phyloP scores from a whole-genome alignment of 2,888 invertebrate genomes.

The Cephonodes hylas region DNA sequence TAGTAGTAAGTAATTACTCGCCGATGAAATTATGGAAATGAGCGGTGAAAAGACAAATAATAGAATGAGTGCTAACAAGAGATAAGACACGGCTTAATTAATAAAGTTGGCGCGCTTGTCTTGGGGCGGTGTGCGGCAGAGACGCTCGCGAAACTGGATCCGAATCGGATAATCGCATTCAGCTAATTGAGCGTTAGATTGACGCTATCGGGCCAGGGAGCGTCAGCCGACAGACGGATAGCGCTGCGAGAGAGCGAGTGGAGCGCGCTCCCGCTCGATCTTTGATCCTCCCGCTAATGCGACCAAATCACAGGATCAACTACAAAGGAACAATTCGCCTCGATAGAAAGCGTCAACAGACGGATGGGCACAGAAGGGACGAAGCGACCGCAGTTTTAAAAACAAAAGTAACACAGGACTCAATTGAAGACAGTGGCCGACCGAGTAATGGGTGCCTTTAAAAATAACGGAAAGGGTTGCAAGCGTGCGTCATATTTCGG shows the following conservation, averaged over 20 bases:
- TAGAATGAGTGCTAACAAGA: slow-evolving; percentile 82
- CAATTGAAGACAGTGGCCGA: slow-evolving; percentile 49
- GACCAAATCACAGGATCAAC: slow-evolving; percentile 56
- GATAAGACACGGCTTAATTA: slow-evolving; percentile 82
- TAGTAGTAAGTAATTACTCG: slow-evolving; percentile 77
- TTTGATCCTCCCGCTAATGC: slow-evolving; percentile 58
- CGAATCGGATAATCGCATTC: slow-evolving; percentile 79
- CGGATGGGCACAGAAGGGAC: slow-evolving; percentile 19
- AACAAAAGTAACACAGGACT: slow-evolving; percentile 50
- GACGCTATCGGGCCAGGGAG: slow-evolving; percentile 71
- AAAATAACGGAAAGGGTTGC: slow-evolving; percentile 69
- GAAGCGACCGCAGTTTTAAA: slow-evolving; percentile 34
- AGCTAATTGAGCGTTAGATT: slow-evolving; percentile 80
- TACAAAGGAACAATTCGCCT: slow-evolving; percentile 45
- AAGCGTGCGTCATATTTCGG: slow-evolving; percentile 65
- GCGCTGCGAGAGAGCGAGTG: too few relatives aligned
- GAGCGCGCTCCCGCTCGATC: slow-evolving; percentile 32
- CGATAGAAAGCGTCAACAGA: slow-evolving; percentile 31
- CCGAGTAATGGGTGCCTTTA: slow-evolving; percentile 47
- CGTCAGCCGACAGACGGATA: slow-evolving; percentile 37
- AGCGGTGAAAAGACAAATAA: slow-evolving; percentile 81
- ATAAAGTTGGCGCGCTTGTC: slow-evolving; percentile 79
- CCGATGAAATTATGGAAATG: slow-evolving; percentile 81
- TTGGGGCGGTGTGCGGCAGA: slow-evolving; percentile 59
- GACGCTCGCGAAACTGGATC: slow-evolving; percentile 69